phyloP scores from a whole-genome alignment of 2,113 vertebrate species.

The Chaetops frenatus region DNA sequence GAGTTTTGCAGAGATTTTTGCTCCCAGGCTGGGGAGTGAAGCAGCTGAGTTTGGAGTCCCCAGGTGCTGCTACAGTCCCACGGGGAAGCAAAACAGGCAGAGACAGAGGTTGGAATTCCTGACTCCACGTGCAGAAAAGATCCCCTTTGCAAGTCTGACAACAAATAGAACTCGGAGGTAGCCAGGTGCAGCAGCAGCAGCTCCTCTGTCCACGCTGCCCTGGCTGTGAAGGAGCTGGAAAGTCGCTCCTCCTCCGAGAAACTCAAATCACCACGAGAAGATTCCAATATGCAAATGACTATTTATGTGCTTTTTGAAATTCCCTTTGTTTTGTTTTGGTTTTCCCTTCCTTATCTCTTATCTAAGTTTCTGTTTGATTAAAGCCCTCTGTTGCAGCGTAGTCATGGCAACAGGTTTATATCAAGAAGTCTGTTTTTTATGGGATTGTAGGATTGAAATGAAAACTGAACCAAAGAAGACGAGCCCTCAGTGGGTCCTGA shows the following conservation, averaged over 20 bases:
- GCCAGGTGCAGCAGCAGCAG: background rate
- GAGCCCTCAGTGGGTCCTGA: background rate
- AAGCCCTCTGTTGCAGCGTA: background rate
- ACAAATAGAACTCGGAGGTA: background rate
- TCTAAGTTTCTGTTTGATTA: slow-evolving; percentile 33
- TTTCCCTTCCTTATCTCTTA: background rate
- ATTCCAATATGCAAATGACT: background rate
- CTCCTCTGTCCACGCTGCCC: background rate
- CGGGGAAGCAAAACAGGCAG: background rate
- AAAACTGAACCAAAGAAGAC: background rate
- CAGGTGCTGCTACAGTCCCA: background rate
- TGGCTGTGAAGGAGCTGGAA: background rate
- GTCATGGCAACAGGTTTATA: background rate
- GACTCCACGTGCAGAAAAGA: background rate
- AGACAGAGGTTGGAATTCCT: background rate
- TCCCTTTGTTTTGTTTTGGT: background rate
- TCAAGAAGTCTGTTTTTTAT: background rate
- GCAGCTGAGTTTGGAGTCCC: background rate
- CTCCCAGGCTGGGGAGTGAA: background rate
- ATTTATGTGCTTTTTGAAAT: background rate
- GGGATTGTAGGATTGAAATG: background rate
- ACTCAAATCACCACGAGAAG: background rate
- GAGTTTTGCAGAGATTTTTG: background rate
- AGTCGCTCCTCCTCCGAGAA: background rate
- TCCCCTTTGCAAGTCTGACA: background rate